A percentile compares a stretch with the other conserved stretches of the same genome.
phyloP scores from a whole-genome alignment of 2,113 vertebrate genomes.

The Nipponia nippon region DNA sequence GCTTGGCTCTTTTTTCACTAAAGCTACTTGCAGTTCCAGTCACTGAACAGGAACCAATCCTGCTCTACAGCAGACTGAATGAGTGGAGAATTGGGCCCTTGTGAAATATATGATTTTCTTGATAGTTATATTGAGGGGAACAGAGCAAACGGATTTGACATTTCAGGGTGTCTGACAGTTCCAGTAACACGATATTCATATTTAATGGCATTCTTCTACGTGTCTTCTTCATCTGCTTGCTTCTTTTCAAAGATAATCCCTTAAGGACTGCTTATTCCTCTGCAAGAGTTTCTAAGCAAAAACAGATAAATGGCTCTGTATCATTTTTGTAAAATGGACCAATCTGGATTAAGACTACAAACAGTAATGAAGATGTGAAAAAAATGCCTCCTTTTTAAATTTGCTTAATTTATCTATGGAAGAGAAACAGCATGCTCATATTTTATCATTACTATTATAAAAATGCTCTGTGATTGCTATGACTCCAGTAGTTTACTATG shows the following conservation, averaged over 20 bases:
- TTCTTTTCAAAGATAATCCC: background rate
- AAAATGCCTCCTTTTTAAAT: background rate
- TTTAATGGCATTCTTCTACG: background rate
- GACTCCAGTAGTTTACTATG: background rate
- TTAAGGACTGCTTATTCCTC: background rate
- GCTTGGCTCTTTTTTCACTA: background rate
- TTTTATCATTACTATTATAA: background rate
- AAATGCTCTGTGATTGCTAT: background rate
- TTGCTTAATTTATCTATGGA: background rate
- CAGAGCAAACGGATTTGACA: background rate
- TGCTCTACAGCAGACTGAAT: background rate
- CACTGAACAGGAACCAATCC: background rate
- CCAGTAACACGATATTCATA: background rate
- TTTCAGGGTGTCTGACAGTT: background rate
- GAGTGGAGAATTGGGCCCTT: background rate
- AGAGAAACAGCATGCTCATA: accelerated
- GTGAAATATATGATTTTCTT: background rate
- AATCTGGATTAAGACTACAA: background rate
- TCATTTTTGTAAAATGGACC: background rate
- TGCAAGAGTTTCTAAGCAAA: background rate
- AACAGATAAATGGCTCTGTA: background rate
- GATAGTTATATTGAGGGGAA: background rate
- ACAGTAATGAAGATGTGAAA: background rate
- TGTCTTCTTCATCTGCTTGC: background rate
- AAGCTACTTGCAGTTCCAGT: background rate